A percentile compares a stretch with the other conserved stretches of the same genome.
These are phyloP conservation scores for Parnassius orleans DNA, from an alignment of 2,888 invertebrate species.

Conservation along the genomic window DNA sequence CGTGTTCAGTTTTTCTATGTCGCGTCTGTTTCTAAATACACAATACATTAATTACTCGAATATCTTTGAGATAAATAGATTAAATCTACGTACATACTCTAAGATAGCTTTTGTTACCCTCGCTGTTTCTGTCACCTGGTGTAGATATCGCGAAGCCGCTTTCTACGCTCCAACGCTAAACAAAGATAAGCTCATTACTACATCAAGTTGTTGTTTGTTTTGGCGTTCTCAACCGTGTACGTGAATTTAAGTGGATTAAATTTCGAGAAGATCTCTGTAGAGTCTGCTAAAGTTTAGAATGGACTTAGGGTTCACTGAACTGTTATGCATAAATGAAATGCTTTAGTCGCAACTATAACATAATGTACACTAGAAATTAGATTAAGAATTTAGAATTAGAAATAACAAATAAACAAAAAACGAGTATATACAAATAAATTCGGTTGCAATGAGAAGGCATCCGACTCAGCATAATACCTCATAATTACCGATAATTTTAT, in stretches of 20 bases:
- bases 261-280: constrained; percentile 46
- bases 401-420: too few relatives aligned
- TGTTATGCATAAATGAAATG: constrained; percentile 6
- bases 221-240: constrained; percentile 51
- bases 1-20: background rate
- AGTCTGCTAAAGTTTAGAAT: constrained; percentile 30
- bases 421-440: too few relatives aligned
- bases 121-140: constrained; percentile 30
- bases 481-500: too few relatives aligned
- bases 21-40: background rate
- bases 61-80: constrained; percentile 10
- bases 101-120: constrained; percentile 17
- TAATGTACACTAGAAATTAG: too few relatives aligned
- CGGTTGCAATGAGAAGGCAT: too few relatives aligned
- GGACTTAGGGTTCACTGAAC: constrained; percentile 24
- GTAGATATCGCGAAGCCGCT: constrained; percentile 37
- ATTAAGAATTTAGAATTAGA: too few relatives aligned
- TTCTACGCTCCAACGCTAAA: constrained; percentile 37
- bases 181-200: constrained; percentile 57
- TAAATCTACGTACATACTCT: constrained; percentile 9
- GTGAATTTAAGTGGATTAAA: constrained; percentile 67
- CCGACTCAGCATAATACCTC: too few relatives aligned
- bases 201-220: constrained; percentile 58
- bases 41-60: constrained; percentile 1
- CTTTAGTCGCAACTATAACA: too few relatives aligned